These are phyloP conservation scores for Axea sp. DNA, from an alignment of 2,888 invertebrate genomes.

Conservation along the genomic window DNA sequence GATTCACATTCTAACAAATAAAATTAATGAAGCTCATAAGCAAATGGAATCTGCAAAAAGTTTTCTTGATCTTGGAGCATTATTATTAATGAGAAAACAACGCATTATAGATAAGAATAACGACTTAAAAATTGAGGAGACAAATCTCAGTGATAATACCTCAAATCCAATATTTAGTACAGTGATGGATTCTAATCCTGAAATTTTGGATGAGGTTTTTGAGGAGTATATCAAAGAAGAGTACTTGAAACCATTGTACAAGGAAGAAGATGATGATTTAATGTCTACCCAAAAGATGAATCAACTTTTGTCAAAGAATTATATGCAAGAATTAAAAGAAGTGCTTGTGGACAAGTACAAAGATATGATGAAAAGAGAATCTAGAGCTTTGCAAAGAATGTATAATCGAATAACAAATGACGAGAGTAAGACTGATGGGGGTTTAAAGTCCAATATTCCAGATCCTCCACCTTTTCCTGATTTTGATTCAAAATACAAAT, in stretches of 20 bases:
- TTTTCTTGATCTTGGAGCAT: slow-evolving; percentile 71
- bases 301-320: slow-evolving; percentile 72
- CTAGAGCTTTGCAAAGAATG: slow-evolving; percentile 73
- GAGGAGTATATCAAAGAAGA: slow-evolving; percentile 77
- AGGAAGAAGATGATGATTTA: slow-evolving; percentile 66
- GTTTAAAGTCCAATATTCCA: slow-evolving; percentile 40
- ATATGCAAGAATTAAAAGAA: slow-evolving; percentile 76
- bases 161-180: slow-evolving; percentile 40
- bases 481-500: slow-evolving; percentile 4
- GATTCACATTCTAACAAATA: slow-evolving; percentile 63
- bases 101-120: slow-evolving; percentile 12
- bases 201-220: slow-evolving; percentile 77
- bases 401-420: slow-evolving; percentile 17
- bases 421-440: background rate
- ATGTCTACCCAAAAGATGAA: slow-evolving; percentile 68
- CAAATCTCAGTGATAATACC: slow-evolving; percentile 27
- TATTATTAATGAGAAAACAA: slow-evolving; percentile 69
- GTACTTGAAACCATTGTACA: slow-evolving; percentile 70
- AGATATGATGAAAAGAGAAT: slow-evolving; percentile 75
- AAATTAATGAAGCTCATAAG: slow-evolving; percentile 69
- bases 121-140: slow-evolving; percentile 9
- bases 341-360: slow-evolving; percentile 74
- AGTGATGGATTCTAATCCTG: slow-evolving; percentile 68
- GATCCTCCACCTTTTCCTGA: slow-evolving; percentile 63
- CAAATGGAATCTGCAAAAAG: slow-evolving; percentile 72